Conservation (phyloP, 2,113 vertebrate genomes). For the Serinus canaria region DNA sequence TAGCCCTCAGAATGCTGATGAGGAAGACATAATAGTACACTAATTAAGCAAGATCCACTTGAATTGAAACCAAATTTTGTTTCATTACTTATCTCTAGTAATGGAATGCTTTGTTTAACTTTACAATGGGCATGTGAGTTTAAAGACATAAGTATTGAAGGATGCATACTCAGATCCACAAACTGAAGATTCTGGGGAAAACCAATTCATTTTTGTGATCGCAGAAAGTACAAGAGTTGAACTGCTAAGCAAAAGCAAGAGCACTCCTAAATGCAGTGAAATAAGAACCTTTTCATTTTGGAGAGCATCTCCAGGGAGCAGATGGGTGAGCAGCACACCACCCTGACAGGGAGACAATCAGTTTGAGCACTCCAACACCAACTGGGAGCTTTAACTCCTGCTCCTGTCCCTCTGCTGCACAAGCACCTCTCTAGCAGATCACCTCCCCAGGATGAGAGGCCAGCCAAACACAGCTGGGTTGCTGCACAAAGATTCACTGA, state of each 20-base stretch:
- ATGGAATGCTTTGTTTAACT: not conserved
- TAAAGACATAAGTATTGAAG: not conserved
- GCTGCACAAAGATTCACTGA: not conserved
- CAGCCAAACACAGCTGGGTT: not conserved
- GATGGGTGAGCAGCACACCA: fast-evolving
- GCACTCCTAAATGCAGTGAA: not conserved
- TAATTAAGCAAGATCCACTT: not conserved
- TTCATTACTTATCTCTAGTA: not conserved
- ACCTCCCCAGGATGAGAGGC: fast-evolving
- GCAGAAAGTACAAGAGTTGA: not conserved
- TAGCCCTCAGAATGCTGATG: not conserved
- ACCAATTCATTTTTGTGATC: fast-evolving
- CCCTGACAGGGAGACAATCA: not conserved
- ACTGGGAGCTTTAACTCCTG: not conserved
- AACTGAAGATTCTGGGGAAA: not conserved
- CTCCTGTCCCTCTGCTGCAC: not conserved
- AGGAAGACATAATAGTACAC: not conserved
- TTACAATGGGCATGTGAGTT: not conserved
- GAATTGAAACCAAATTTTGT: not conserved
- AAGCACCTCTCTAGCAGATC: not conserved
- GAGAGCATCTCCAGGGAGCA: not conserved
- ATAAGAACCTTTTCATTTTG: not conserved
- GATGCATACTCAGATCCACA: not conserved
- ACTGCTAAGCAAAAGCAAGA: not conserved
- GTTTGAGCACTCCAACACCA: too few relatives aligned